A percentile compares a stretch with the other conserved stretches of the same genome.
Conservation (phyloP, 1,140 invertebrate genomes). For the Heterodera schachtii region DNA sequence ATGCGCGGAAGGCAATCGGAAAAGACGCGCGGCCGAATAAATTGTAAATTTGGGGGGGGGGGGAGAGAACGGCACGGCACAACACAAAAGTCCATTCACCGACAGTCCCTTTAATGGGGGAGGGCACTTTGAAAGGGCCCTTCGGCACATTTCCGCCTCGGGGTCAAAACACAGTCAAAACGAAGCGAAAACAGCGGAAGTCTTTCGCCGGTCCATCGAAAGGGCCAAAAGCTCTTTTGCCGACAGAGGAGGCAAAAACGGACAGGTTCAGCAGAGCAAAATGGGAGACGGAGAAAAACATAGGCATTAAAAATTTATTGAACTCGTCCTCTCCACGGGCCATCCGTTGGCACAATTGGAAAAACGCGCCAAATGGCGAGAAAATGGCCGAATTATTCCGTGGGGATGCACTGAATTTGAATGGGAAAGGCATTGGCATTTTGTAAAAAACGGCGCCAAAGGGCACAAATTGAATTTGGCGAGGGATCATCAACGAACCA, state of each 20-base stretch:
- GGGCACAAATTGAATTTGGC: slow-evolving; percentile 7
- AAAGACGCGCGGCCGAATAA: no score
- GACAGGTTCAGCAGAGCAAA: not conserved
- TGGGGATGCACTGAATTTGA: not conserved
- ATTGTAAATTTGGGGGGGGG: no score
- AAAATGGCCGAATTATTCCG: slow-evolving; percentile 12
- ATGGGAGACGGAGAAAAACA: no score
- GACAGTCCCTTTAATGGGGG: not conserved
- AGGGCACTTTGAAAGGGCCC: not conserved
- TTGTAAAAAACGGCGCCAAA: not conserved
- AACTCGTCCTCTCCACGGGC: not conserved
- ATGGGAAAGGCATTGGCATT: not conserved
- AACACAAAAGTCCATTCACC: not conserved
- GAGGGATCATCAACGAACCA: slow-evolving; percentile 15
- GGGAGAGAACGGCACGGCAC: not conserved
- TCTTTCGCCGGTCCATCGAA: not conserved
- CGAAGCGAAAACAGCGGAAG: not conserved
- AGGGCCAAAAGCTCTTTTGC: not conserved
- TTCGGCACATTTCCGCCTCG: not conserved
- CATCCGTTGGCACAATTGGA: not conserved
- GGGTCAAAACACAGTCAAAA: not conserved
- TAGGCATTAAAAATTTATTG: not conserved
- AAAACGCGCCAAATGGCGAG: not conserved
- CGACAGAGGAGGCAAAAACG: not conserved
- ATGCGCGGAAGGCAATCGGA: no score